Evolutionary conservation across 1,140 invertebrate genomes (phyloP).

Genomic region (Triops cancriformis): DNA sequence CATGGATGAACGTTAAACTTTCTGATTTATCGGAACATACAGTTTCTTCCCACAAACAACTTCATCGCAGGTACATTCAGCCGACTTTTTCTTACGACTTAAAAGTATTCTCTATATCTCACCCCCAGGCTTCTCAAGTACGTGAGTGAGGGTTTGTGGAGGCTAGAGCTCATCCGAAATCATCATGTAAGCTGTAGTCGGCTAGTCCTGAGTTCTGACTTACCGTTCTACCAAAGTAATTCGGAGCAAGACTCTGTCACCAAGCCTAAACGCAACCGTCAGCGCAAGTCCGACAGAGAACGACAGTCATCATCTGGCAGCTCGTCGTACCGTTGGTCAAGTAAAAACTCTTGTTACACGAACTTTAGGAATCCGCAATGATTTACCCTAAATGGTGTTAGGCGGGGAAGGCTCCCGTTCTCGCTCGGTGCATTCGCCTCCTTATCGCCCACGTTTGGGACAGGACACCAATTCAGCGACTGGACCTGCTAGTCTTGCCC

Average conservation of each 20-base stretch:
- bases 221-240: neutral
- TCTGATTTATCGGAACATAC: neutral
- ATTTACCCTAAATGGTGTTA: neutral
- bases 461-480: neutral
- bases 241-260: neutral
- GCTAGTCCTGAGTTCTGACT: neutral
- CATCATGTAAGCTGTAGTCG: neutral
- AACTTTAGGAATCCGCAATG: neutral
- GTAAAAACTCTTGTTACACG: neutral
- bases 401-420: neutral
- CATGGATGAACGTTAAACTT: neutral
- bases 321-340: neutral
- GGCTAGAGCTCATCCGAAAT: constrained; percentile 18
- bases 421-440: neutral
- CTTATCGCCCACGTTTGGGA: neutral
- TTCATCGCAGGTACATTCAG: neutral
- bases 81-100: neutral
- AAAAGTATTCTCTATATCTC: neutral
- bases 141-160: constrained; percentile 26
- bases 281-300: neutral
- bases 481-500: neutral
- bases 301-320: constrained; percentile 4
- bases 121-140: constrained; percentile 11
- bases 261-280: neutral
- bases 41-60: neutral